phyloP scores from a whole-genome alignment of 2,888 invertebrate genomes.

The Steinernema carpocapsae region DNA sequence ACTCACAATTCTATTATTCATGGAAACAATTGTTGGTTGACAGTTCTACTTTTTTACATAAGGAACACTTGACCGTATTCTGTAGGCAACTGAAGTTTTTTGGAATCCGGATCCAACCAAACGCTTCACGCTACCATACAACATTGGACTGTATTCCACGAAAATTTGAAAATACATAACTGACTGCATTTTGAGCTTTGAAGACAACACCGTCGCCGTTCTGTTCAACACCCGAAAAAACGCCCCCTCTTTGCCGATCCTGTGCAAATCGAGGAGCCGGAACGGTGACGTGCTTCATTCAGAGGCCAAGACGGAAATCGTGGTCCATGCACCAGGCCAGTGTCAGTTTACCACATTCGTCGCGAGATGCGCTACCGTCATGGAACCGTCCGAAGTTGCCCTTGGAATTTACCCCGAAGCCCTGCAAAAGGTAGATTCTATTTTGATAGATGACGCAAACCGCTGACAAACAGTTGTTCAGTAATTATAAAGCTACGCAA shows the following conservation, averaged over 20 bases:
- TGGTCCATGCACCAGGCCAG: slow-evolving; percentile 21
- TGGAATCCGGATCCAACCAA: too few relatives aligned
- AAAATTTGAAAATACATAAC: neutral
- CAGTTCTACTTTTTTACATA: too few relatives aligned
- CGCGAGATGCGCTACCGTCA: neutral
- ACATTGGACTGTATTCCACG: neutral
- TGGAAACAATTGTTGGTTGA: too few relatives aligned
- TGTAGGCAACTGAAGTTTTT: too few relatives aligned
- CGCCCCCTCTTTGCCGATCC: neutral
- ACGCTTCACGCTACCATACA: too few relatives aligned
- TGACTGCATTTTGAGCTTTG: neutral
- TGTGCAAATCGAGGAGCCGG: neutral
- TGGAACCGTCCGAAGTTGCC: neutral
- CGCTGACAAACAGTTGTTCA: too few relatives aligned
- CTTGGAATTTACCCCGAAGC: neutral
- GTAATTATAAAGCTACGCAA: too few relatives aligned
- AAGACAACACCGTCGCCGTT: neutral
- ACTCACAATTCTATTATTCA: too few relatives aligned
- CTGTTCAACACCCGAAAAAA: slow-evolving; percentile 17
- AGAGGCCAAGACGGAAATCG: neutral
- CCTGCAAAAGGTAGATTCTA: neutral
- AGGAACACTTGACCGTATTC: too few relatives aligned
- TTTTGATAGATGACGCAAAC: neutral
- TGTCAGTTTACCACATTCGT: slow-evolving; percentile 16
- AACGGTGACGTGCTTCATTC: neutral